Conservation (phyloP, 2,888 invertebrate species). For the Phymatocera aterrima region DNA sequence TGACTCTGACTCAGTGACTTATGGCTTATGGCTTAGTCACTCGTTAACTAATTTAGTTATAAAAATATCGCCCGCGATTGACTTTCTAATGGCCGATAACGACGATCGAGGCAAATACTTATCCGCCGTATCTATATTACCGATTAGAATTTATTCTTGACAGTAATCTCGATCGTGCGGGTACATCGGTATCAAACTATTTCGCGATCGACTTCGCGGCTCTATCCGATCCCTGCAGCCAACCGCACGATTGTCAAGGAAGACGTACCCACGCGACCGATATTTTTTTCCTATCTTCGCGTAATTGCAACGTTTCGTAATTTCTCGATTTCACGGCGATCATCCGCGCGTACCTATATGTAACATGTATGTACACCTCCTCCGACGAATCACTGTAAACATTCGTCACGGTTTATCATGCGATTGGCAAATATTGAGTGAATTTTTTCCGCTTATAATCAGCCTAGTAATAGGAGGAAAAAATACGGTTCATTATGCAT, state of each 20-base stretch:
- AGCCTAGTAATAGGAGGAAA: no score
- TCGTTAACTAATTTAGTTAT: conserved; percentile 57
- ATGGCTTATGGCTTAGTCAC: conserved; percentile 64
- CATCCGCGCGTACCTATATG: neutral
- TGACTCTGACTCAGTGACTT: no score
- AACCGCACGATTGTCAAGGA: conserved; percentile 17
- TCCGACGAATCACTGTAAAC: no score
- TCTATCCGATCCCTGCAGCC: neutral
- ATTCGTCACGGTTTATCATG: no score
- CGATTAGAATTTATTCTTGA: neutral
- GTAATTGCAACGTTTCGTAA: conserved; percentile 3
- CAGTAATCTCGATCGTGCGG: neutral
- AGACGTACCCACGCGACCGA: neutral
- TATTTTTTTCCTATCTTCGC: neutral
- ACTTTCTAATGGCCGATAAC: neutral
- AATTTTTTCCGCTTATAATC: no score
- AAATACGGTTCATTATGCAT: no score
- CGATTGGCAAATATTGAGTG: no score
- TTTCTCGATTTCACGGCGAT: neutral
- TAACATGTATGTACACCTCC: no score
- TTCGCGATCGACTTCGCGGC: neutral
- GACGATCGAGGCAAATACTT: no score
- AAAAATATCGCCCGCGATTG: conserved; percentile 38
- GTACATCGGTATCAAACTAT: neutral
- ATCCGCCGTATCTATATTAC: neutral